Percentiles rank a stretch among this genome's conserved stretches.
phyloP scores from a whole-genome alignment of 2,888 invertebrate genomes.

The Meganola albula region DNA sequence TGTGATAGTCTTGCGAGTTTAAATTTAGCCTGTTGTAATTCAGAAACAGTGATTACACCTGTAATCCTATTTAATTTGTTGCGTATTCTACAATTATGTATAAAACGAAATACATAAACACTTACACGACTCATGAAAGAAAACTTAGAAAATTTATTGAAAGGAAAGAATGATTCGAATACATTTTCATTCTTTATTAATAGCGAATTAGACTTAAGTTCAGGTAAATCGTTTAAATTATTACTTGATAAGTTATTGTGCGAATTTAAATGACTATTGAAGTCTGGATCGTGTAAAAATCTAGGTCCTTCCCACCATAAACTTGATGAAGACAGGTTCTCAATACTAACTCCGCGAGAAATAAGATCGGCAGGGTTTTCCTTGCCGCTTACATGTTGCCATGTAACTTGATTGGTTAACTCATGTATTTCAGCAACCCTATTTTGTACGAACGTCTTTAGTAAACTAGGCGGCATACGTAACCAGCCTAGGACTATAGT shows the following conservation, averaged over 20 bases:
- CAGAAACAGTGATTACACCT: background rate
- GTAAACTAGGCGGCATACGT: background rate
- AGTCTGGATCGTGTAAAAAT: background rate
- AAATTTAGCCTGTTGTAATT: background rate
- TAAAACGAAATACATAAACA: too few relatives aligned
- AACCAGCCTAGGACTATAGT: background rate
- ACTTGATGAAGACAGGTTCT: background rate
- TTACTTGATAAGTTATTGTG: too few relatives aligned
- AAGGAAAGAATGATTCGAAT: too few relatives aligned
- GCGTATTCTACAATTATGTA: background rate
- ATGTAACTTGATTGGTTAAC: background rate
- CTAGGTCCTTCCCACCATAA: background rate
- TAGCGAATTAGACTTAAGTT: background rate
- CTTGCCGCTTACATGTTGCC: background rate
- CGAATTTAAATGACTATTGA: too few relatives aligned
- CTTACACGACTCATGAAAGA: too few relatives aligned
- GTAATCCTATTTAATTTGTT: background rate
- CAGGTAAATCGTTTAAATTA: too few relatives aligned
- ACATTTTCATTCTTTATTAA: too few relatives aligned
- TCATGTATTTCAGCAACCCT: background rate
- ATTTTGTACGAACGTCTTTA: background rate
- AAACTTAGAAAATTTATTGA: too few relatives aligned
- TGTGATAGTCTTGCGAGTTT: background rate
- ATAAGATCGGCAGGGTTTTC: background rate
- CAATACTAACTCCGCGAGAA: background rate